A percentile compares a stretch with the other conserved stretches of the same genome.
Evolutionary conservation across 2,797 vertebrate species (phyloP).

Genomic region (Sebastes kiyomatsui): DNA sequence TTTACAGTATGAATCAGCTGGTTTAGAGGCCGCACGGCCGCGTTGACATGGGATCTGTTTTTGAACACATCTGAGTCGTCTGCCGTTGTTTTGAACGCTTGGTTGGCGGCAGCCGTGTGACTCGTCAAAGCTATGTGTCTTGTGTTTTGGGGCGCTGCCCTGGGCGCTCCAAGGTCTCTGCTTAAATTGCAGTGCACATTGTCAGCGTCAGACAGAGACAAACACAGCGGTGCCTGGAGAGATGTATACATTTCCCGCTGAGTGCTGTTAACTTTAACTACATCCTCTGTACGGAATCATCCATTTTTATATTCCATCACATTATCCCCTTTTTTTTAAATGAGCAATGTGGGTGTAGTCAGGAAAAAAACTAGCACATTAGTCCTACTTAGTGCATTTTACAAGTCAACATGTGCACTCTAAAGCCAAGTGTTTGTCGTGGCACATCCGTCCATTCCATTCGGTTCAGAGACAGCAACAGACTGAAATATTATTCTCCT

Average conservation of each 20-base stretch:
- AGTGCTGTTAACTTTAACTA: constrained; percentile 22
- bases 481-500: neutral
- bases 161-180: neutral
- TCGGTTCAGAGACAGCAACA: neutral
- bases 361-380: neutral
- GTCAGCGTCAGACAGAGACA: constrained; percentile 7
- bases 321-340: neutral
- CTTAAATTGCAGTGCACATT: constrained; percentile 17
- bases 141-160: constrained; percentile 23
- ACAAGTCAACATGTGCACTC: neutral
- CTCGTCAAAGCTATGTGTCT: constrained; percentile 14
- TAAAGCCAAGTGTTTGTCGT: neutral
- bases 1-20: neutral
- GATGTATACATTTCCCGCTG: neutral
- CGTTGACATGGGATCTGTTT: neutral
- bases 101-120: neutral
- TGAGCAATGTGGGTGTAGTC: neutral
- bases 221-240: constrained; percentile 11
- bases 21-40: neutral
- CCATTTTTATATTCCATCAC: neutral
- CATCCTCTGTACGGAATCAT: neutral
- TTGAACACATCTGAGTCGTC: neutral
- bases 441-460: neutral
- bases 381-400: neutral
- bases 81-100: neutral